These are phyloP conservation scores for Desmophyllum pertusum DNA, from an alignment of 92 coral and sea anemone species.

Conservation along the genomic window DNA sequence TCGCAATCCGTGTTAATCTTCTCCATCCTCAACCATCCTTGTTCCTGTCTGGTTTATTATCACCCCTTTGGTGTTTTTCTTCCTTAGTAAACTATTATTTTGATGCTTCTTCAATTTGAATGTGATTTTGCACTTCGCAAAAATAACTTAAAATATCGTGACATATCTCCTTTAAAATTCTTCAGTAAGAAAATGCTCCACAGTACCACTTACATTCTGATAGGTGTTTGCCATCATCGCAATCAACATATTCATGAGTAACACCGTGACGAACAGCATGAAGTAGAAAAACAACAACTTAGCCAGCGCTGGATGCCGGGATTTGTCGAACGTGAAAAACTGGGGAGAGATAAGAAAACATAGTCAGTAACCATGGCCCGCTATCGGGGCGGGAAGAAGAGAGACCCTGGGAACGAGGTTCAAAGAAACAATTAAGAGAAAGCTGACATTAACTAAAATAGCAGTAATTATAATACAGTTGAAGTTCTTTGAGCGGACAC, in stretches of 20 bases:
- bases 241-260: conserved; percentile 87
- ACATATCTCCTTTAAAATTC: background rate
- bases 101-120: too few species aligned
- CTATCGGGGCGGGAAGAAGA: too few species aligned
- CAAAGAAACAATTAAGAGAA: background rate
- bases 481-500: too few species aligned
- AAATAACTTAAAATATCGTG: background rate
- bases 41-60: too few species aligned
- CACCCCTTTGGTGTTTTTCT: too few species aligned
- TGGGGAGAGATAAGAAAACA: conserved; percentile 26
- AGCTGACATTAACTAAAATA: too few species aligned
- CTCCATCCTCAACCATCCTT: too few species aligned
- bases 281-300: conserved; percentile 85
- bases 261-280: conserved; percentile 78
- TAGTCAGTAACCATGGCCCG: background rate
- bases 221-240: conserved; percentile 96
- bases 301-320: conserved; percentile 71
- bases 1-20: too few species aligned
- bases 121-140: too few species aligned
- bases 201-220: conserved; percentile 77
- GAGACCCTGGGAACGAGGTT: too few species aligned
- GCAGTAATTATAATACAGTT: too few species aligned
- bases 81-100: too few species aligned
- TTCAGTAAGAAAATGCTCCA: background rate
- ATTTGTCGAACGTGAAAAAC: conserved; percentile 67